Conservation (phyloP, 2,888 invertebrate genomes). For the Dione vanillae region DNA sequence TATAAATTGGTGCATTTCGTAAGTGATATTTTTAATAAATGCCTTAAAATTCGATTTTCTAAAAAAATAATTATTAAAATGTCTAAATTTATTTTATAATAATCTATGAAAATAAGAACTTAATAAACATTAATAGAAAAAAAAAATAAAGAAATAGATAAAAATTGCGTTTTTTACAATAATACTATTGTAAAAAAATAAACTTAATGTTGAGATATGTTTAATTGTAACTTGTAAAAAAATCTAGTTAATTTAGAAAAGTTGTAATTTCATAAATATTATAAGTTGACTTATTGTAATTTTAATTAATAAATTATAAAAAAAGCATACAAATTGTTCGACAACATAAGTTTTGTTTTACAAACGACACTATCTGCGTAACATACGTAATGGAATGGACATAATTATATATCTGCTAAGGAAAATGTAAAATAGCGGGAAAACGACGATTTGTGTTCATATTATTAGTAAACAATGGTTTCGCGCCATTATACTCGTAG, state of each 20-base stretch:
- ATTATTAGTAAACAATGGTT: constrained; percentile 68
- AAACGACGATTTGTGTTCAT: constrained; percentile 52
- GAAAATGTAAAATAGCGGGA: constrained; percentile 61
- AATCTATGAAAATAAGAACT: too few relatives aligned
- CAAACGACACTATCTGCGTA: constrained; percentile 23
- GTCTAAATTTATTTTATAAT: too few relatives aligned
- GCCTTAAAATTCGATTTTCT: too few relatives aligned
- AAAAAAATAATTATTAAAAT: too few relatives aligned
- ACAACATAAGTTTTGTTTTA: constrained; percentile 30
- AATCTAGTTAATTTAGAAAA: not conserved
- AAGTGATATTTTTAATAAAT: too few relatives aligned
- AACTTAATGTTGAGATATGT: not conserved
- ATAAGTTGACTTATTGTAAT: not conserved
- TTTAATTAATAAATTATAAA: constrained; percentile 4
- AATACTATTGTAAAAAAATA: too few relatives aligned
- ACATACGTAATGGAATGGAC: constrained; percentile 29
- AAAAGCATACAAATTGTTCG: not conserved
- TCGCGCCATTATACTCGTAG: constrained; percentile 74
- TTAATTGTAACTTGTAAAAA: not conserved
- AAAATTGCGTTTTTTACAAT: too few relatives aligned
- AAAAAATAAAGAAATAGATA: too few relatives aligned
- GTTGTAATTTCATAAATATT: not conserved
- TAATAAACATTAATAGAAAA: too few relatives aligned
- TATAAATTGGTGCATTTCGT: too few relatives aligned
- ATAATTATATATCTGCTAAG: constrained; percentile 39